A percentile compares a stretch with the other conserved stretches of the same genome.
Conservation (phyloP, 2,888 invertebrate genomes). For the Drosophila demipolita region DNA sequence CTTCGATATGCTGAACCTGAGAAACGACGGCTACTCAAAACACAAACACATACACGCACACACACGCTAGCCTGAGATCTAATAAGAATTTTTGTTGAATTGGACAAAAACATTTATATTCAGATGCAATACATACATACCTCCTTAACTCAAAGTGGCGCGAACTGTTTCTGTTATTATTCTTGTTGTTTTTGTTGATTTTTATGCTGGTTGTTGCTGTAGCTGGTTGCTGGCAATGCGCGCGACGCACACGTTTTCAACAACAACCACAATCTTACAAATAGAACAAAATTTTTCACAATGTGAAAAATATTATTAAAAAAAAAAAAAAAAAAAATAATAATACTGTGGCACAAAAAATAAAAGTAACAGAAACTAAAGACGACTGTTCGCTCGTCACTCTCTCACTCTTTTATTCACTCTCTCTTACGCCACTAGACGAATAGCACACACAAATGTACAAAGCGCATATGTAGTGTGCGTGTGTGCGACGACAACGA, state of each 20-base stretch:
- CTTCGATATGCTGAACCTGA: slow-evolving; percentile 68
- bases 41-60: slow-evolving; percentile 19
- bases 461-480: slow-evolving; percentile 9
- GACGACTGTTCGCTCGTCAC: slow-evolving; percentile 32
- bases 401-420: slow-evolving; percentile 14
- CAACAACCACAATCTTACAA: slow-evolving; percentile 27
- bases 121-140: slow-evolving; percentile 52
- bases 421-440: slow-evolving; percentile 39
- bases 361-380: slow-evolving; percentile 57
- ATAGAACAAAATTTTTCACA: slow-evolving; percentile 58
- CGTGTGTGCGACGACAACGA: slow-evolving; percentile 50
- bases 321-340: slow-evolving; percentile 48
- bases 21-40: slow-evolving; percentile 57
- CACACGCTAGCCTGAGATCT: slow-evolving; percentile 60
- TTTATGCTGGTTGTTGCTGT: slow-evolving; percentile 42
- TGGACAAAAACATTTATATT: slow-evolving; percentile 54
- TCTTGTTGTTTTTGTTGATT: slow-evolving; percentile 36
- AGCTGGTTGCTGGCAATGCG: slow-evolving; percentile 47
- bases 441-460: slow-evolving; percentile 30
- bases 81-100: slow-evolving; percentile 63
- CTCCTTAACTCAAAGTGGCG: slow-evolving; percentile 74
- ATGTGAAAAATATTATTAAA: slow-evolving; percentile 70
- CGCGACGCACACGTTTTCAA: slow-evolving; percentile 53
- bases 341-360: slow-evolving; percentile 56
- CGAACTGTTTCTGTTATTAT: slow-evolving; percentile 59